Evolutionary conservation across 2,888 invertebrate genomes (phyloP), one percentile per base, ranked within the genome.

Genomic region (Abrostola triplasia): DNA sequence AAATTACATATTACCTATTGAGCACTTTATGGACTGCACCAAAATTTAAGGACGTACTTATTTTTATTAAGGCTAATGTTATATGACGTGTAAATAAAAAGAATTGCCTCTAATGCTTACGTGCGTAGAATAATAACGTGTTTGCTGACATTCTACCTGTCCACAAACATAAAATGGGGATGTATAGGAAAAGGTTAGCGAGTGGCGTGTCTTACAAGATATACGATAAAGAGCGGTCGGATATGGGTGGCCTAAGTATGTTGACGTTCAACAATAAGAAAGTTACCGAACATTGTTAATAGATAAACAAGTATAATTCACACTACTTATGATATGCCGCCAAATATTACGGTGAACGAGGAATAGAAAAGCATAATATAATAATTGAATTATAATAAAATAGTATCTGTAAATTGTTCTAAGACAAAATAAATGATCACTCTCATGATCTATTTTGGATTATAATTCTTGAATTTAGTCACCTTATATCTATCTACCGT

Each of bases 41-140:
- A 67, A 65, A 52, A 66, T 72, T 72, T 71, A 64, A 72, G 67
- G 51, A 56, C 67, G 55, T 63, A 72, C 70, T 76, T 79, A 77
- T 76, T 79, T 77, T 76, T 77, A 79, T 76, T 73, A 79, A 53
- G 37, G 49, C 59, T 67, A 73, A 79, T 77, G 58, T 68, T 76
- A 66, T 63, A 70, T 68, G 79, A 66, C 79, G 72, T 78, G 67
- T 73, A 73, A 79, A 73, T 70, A 76, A 73, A 79, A 73, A 64
- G 62, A 70, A 73, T 71, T 64, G 70, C 64, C 60, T 60, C 58
- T 67, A 76, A 79, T 70, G 61, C 52, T 47, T 42, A 76, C 77
- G 79, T 76, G 77, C 54, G 64, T 41, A 42, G 64, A 52, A 47
- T 79, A 44, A 64, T 53, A 70, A 79, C 60, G 53, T 70, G 40